These are phyloP conservation scores for Megathymus violae DNA, from an alignment of 1,140 invertebrate genomes.

Conservation along the genomic window DNA sequence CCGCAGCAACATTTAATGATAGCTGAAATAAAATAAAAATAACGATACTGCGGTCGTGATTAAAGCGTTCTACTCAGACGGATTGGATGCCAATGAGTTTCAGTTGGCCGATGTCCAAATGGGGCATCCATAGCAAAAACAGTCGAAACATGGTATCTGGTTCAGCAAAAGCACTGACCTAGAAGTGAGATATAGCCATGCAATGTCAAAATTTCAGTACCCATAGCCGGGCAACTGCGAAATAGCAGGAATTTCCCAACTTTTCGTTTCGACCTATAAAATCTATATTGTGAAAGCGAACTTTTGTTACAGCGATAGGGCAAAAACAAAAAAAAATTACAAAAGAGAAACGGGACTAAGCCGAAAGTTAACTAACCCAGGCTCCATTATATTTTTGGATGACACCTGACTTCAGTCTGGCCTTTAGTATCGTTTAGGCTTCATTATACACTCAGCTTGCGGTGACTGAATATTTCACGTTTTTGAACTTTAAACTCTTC, in stretches of 20 bases:
- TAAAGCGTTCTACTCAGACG: constrained; percentile 25
- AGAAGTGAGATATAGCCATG: constrained; percentile 35
- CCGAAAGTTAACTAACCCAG: constrained; percentile 13
- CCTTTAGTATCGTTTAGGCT: constrained; percentile 1
- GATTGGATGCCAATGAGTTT: constrained; percentile 34
- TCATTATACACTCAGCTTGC: not conserved
- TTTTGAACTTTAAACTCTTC: not conserved
- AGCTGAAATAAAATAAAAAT: constrained; percentile 23
- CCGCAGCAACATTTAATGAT: constrained; percentile 27
- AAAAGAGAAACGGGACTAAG: constrained; percentile 27
- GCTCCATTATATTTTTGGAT: constrained; percentile 10
- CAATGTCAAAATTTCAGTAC: constrained; percentile 33
- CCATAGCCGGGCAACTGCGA: constrained; percentile 14
- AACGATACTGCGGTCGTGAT: constrained; percentile 27
- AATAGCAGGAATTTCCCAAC: constrained; percentile 22
- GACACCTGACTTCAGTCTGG: constrained; percentile 4
- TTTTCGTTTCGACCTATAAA: constrained; percentile 31
- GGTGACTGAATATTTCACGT: not conserved
- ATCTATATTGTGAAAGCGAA: constrained; percentile 11
- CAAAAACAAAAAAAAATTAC: constrained; percentile 12
- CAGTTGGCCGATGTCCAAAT: constrained; percentile 32
- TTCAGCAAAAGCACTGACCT: constrained; percentile 33
- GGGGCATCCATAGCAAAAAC: constrained; percentile 31
- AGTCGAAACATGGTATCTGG: constrained; percentile 28
- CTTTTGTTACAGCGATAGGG: constrained; percentile 25